phyloP scores from a whole-genome alignment of 2,888 invertebrate genomes.

The Cheilosia pagana region DNA sequence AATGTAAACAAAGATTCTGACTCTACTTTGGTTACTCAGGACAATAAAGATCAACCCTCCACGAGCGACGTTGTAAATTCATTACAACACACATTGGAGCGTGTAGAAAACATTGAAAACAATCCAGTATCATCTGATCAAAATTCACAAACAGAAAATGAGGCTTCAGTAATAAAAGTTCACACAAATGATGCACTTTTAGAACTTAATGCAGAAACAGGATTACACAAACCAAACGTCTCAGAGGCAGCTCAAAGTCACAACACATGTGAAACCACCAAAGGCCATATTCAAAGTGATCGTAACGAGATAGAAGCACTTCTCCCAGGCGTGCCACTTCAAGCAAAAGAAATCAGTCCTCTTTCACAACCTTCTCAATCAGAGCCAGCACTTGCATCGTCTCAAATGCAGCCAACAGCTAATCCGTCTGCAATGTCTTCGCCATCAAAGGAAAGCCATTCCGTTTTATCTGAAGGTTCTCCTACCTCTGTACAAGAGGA shows the following conservation, averaged over 20 bases:
- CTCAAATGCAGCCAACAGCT: neutral
- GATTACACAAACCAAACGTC: no score
- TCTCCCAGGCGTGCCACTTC: neutral
- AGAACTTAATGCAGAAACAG: neutral
- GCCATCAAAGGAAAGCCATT: neutral
- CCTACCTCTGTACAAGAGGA: neutral
- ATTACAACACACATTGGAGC: neutral
- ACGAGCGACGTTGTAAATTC: neutral
- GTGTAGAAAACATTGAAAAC: neutral
- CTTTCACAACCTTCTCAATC: neutral
- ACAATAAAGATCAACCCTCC: neutral
- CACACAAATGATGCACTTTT: neutral
- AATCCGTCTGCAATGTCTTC: neutral
- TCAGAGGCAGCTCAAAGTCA: neutral
- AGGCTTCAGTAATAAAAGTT: neutral
- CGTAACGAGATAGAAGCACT: neutral
- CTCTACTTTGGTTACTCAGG: neutral
- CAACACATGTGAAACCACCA: neutral
- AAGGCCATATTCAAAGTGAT: neutral
- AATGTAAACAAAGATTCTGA: slow-evolving; percentile 42
- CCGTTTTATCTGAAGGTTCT: no score
- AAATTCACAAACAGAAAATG: neutral
- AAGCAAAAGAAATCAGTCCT: neutral
- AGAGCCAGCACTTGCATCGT: neutral
- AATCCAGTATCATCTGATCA: neutral